phyloP scores from a whole-genome alignment of 2,113 vertebrate species.

The Dasyprocta punctata region DNA sequence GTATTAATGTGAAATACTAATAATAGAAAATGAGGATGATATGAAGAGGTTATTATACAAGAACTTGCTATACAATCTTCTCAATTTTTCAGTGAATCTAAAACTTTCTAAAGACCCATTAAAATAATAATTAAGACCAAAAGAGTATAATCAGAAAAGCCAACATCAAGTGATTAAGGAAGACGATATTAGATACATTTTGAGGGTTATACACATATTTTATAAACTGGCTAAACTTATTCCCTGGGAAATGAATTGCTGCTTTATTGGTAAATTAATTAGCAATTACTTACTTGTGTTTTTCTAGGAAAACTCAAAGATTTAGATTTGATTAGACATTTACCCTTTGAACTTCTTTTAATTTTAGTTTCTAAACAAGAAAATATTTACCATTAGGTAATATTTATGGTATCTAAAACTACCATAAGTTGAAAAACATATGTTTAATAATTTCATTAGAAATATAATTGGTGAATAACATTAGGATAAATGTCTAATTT shows the following conservation, averaged over 20 bases:
- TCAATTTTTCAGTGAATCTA: background rate
- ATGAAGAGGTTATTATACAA: background rate
- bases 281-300: conserved; percentile 72
- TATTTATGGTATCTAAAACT: background rate
- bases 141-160: background rate
- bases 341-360: background rate
- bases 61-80: background rate
- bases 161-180: background rate
- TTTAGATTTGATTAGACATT: conserved; percentile 33
- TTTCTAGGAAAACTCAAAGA: conserved; percentile 46
- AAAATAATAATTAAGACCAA: background rate
- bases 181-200: background rate
- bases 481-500: conserved; percentile 41
- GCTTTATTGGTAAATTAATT: conserved; percentile 76
- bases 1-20: background rate
- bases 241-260: conserved; percentile 80
- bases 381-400: conserved; percentile 41
- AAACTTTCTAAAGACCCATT: background rate
- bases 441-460: background rate
- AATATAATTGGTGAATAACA: background rate
- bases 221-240: conserved; percentile 61
- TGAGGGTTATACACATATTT: background rate
- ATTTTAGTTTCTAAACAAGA: background rate
- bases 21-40: background rate
- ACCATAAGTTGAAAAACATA: conserved; percentile 29